A percentile compares a stretch with the other conserved stretches of the same genome.
phyloP scores from a whole-genome alignment of 2,888 invertebrate genomes.

The Venusia cambrica region DNA sequence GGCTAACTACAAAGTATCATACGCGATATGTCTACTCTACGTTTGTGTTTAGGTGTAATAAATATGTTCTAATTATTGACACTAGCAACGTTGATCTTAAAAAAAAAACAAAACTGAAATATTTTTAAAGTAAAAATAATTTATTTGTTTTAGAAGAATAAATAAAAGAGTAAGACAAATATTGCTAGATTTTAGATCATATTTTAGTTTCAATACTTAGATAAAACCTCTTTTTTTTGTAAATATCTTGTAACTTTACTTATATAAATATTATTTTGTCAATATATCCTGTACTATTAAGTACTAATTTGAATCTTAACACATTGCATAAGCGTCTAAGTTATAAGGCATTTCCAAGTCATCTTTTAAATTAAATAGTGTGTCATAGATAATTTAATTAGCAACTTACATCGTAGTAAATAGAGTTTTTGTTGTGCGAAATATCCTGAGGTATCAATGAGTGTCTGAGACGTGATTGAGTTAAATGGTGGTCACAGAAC shows the following conservation, averaged over 20 bases:
- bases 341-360: constrained; percentile 15
- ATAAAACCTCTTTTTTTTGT: constrained; percentile 5
- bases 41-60: constrained; percentile 1
- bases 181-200: not conserved
- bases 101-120: not conserved
- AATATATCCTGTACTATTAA: constrained; percentile 18
- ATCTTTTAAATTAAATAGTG: constrained; percentile 15
- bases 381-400: constrained; percentile 26
- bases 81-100: not conserved
- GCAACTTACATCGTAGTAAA: constrained; percentile 8
- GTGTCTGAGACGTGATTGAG: constrained; percentile 16
- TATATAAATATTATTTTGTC: constrained; percentile 20
- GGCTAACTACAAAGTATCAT: constrained; percentile 26
- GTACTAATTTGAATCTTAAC: constrained; percentile 17
- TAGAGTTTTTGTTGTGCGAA: constrained; percentile 28
- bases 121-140: not conserved
- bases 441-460: constrained; percentile 16
- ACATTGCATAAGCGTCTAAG: constrained; percentile 17
- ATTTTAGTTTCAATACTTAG: constrained; percentile 11
- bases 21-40: constrained; percentile 13
- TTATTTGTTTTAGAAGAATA: not conserved
- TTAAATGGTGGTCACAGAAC: constrained; percentile 17
- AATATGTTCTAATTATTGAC: constrained; percentile 8
- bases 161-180: not conserved
- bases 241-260: constrained; percentile 15